A percentile compares a stretch with the other conserved stretches of the same genome.
phyloP scores from a whole-genome alignment of 2,113 vertebrate species.

The Chaenocephalus aceratus region DNA sequence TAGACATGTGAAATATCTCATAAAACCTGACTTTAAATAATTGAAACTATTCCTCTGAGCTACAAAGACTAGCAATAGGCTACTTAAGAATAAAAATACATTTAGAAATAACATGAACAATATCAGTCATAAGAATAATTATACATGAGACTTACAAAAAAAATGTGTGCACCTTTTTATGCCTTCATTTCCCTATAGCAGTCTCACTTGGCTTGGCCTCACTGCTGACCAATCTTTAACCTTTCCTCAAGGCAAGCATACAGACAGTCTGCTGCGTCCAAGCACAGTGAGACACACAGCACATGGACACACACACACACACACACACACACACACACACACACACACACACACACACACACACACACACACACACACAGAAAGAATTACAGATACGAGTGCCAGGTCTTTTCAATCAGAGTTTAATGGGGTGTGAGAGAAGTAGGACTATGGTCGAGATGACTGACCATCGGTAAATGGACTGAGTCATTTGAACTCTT shows the following conservation, averaged over 20 bases:
- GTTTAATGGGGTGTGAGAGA: conserved; percentile 51
- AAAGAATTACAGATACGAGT: not conserved
- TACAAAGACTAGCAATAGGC: not conserved
- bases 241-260: not conserved
- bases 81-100: not conserved
- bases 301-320: not conserved
- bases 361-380: not conserved
- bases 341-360: not conserved
- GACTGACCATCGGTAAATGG: conserved; percentile 60
- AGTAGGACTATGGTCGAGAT: conserved; percentile 40
- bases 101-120: not conserved
- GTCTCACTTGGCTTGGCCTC: not conserved
- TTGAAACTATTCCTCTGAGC: not conserved
- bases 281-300: not conserved
- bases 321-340: not conserved
- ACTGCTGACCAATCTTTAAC: not conserved
- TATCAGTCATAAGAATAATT: not conserved
- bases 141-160: not conserved
- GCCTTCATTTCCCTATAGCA: not conserved
- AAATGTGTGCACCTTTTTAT: not conserved
- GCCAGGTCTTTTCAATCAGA: conserved; percentile 56
- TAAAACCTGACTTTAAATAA: no score
- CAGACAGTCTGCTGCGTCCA: not conserved
- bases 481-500: conserved; percentile 69
- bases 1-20: no score